These are phyloP conservation scores for Heliconius hewitsoni DNA, from an alignment of 1,140 invertebrate genomes.

Conservation along the genomic window DNA sequence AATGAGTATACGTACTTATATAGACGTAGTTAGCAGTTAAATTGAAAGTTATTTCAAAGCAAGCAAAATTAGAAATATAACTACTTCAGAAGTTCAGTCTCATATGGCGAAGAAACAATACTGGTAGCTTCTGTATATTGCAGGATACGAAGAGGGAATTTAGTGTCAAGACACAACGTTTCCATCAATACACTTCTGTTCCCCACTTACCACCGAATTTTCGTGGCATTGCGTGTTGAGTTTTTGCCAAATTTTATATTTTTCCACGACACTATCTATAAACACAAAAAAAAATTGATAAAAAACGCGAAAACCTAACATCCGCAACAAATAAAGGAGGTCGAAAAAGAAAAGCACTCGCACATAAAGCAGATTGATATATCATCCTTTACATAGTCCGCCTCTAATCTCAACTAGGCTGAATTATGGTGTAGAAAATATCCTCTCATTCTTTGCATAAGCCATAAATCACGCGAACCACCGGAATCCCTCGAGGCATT, in stretches of 20 bases:
- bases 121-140: no score
- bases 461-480: slow-evolving; percentile 71
- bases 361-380: slow-evolving; percentile 63
- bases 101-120: no score
- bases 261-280: neutral
- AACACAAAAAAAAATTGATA: neutral
- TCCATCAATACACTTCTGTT: no score
- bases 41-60: neutral
- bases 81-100: neutral
- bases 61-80: neutral
- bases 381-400: slow-evolving; percentile 62
- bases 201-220: no score
- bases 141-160: no score
- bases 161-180: no score
- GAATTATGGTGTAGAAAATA: slow-evolving; percentile 79
- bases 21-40: no score
- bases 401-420: slow-evolving; percentile 75
- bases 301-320: slow-evolving; percentile 16
- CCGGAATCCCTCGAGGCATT: slow-evolving; percentile 67
- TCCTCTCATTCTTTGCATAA: slow-evolving; percentile 77
- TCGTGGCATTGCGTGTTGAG: no score
- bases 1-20: no score
- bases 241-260: no score
- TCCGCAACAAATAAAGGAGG: slow-evolving; percentile 36
- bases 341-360: slow-evolving; percentile 37